Base-by-base conservation (phyloP, 2,888 invertebrate genomes). In the Tenthredo livida region DNA sequence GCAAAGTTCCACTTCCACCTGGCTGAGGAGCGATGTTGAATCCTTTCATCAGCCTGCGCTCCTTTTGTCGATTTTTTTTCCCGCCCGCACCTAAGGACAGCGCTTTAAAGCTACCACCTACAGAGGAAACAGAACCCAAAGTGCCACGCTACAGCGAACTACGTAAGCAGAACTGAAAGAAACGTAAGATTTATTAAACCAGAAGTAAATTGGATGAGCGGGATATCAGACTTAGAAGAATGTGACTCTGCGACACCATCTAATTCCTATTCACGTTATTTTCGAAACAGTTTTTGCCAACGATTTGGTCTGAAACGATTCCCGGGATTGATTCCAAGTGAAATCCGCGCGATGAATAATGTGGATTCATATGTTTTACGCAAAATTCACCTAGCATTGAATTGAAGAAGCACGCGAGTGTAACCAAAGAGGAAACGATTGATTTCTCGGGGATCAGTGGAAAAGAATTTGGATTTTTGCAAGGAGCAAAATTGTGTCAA, bases 31-130 rank as follows among this genome's bases (percentile, higher is more conserved):
- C 97, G 88, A 98, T 98, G 94, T 98, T 98, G 95, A 98, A 98
- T 21, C 97, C 98, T 93, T 98, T 98, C 98, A 98, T 98, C 85
- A 98, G 94, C 1, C 98, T 96, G 0, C 98, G 95, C 93, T 98
- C 98, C 93, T 98, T 98, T 93, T 98, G 98, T 0, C 98, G 96
- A 93, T 98, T 98, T 94, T 98, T 98, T 94, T 98, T 98, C 85
- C 98, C 98, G 88, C 98, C 98, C 87, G 97, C 96, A 91, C 97
- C 97, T 97, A 92, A 86, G 90, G 91, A 92, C 88, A 92, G 91
- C 88, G 91, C 91, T 91, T 91, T 92, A 90, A 91, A 88, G 90
- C 89, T 88, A 91, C 89, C 90, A 90, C 91, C 92, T 92, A 90
- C 86, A 82, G 86, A 86, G 86, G 85, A 90, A 86, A 89, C 87